Evolutionary conservation across 2,797 vertebrate species (phyloP), one percentile per base, ranked within the genome.

Genomic region (Anguilla obscura): DNA sequence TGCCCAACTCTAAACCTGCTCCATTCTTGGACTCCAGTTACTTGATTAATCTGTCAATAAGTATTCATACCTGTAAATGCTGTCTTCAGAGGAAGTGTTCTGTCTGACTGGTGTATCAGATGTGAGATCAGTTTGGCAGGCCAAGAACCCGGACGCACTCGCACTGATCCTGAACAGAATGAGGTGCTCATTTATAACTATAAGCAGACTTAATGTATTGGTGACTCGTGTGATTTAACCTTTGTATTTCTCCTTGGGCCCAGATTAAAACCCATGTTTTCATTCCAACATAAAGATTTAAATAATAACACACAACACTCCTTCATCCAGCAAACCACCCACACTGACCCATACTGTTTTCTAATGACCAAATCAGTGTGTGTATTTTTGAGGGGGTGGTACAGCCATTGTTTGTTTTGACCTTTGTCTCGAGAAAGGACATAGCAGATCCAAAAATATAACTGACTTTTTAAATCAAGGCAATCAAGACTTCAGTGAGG

Each of bases 351-450:
- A 82, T 5, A 14, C 18, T 10, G 45, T n/a, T 48, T 82, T 50
- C 21, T n/a, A 80, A 48, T 82, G 2, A n/a, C 40, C 45, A 33
- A 50, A 21, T 76, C 30, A 76, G 74, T 76, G 74, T 76, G 33
- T 76, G 74, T 14, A 40, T 76, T 27, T 71, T 69, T n/a, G 40
- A 21, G 21, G 79, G 18, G 8, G 79, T 45, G 16, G 45, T 82
- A 82, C 18, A 48, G 79, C 79, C 24, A 24, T 50, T n/a, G 18
- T 50, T 50, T n/a, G 40, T 48, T 82, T 50, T 82, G 79, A 82
- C 79, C 79, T 82, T 82, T 24, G 79, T 82, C 40, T 10, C 8
- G 27, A 82, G 79, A 50, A 82, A 48, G 79, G 79, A 50, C 45
- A n/a, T 24, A 24, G 79, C 45, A n/a, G 79, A 50, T 21, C 21